Conservation (phyloP, 2,888 invertebrate genomes). For the Pristionchus exspectatus region DNA sequence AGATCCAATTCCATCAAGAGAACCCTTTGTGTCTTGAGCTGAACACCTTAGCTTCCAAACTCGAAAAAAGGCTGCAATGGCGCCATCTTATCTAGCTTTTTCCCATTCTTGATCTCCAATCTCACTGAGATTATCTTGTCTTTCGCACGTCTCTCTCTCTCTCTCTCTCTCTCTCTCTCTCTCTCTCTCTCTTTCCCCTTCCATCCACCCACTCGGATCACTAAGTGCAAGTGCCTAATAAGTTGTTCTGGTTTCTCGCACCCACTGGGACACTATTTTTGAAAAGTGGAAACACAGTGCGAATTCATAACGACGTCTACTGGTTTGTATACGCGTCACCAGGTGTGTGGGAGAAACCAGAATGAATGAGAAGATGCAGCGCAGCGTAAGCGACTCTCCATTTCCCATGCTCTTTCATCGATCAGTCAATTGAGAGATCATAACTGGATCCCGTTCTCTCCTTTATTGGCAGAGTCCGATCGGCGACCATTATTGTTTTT, state of each 20-base stretch:
- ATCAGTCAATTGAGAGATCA: not conserved
- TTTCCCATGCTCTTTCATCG: not conserved
- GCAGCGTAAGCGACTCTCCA: not conserved
- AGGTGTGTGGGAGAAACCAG: too few relatives aligned
- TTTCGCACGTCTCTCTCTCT: not conserved
- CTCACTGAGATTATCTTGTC: not conserved
- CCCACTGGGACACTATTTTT: too few relatives aligned
- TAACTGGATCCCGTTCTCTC: not conserved
- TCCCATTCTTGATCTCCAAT: not conserved
- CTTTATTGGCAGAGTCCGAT: conserved; percentile 26
- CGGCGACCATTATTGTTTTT: conserved; percentile 11
- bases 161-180: not conserved
- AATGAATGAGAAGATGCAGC: not conserved
- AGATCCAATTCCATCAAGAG: too few relatives aligned
- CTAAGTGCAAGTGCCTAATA: not conserved
- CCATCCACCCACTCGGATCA: not conserved
- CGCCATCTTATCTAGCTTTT: not conserved
- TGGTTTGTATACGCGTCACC: too few relatives aligned
- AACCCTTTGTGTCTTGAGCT: too few relatives aligned
- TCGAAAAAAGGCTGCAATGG: not conserved
- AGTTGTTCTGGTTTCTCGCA: too few relatives aligned
- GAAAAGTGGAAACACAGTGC: too few relatives aligned
- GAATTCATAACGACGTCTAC: too few relatives aligned
- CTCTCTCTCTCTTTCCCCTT: not conserved
- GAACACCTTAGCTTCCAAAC: not conserved